Base-by-base conservation (phyloP, 2,888 invertebrate genomes). In the Cyclophora albipunctata region DNA sequence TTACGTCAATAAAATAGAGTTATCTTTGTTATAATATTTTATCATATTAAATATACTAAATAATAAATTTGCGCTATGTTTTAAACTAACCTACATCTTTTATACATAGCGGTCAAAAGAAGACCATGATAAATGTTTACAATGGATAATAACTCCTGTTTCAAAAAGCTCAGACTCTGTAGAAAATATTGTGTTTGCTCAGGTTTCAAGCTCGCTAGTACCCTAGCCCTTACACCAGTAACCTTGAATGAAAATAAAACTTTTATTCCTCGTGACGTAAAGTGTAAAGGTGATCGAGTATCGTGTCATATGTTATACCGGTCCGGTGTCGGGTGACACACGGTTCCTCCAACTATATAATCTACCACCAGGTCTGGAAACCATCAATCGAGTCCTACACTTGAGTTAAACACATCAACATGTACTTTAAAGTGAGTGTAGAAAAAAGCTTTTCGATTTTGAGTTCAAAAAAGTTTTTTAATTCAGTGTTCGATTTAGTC, bases 351-450 rank as follows among this genome's bases (percentile, higher is more conserved):
- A 62, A 68, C 60, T 88, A 88, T 88, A 87, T 85, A 87, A 88
- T 79, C 78, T 78, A 78, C 78, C 77, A 70, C 74, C 70, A 67
- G 62, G 66, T 59, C 56, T 66, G 65, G 61, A 69, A 71, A 65
- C 69, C 76, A 85, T 76, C 87, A 88, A 80, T 80, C 73, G 77
- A 72, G 71, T 67, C 67, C 74, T 67, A 69, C 61, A 70, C 67
- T 73, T 73, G 77, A 73, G 63, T 71, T 61, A 37, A 4, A 37
- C 67, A 76, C 67, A 73, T 67, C 82, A 83, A 75, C 76, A 88
- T 88, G 88, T 83, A 75, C 71, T 72, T 75, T 58, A 82, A 83
- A 86, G 87, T 88, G 67, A 85, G 84, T 63, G 59, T 54, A 49
- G 45, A 6, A 44, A 48, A 40, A 42, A 34, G 37, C 1, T 37